These are phyloP conservation scores for Dugesia japonica DNA, from an alignment of 2,888 invertebrate genomes.

Conservation along the genomic window DNA sequence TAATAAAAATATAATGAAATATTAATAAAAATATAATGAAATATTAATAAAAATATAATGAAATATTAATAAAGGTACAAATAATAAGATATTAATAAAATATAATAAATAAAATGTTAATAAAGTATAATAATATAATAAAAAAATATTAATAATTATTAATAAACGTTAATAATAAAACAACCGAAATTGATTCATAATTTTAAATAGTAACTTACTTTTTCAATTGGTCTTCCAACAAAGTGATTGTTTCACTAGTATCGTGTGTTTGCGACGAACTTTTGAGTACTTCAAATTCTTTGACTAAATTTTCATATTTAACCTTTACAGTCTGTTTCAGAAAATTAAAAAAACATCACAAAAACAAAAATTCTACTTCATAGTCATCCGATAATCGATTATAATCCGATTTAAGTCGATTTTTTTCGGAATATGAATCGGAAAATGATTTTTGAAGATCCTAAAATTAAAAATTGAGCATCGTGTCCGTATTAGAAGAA, in stretches of 20 bases:
- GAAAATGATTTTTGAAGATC: constrained; percentile 8
- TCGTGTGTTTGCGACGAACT: neutral
- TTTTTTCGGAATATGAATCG: neutral
- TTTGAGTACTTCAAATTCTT: neutral
- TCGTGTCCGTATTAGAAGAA: too few relatives aligned
- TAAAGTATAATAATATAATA: too few relatives aligned
- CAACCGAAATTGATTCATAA: too few relatives aligned
- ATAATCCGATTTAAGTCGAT: neutral
- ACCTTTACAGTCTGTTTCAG: neutral
- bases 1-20: too few relatives aligned
- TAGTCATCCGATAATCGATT: neutral
- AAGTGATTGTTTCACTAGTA: neutral
- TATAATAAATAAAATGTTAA: too few relatives aligned
- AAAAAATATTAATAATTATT: too few relatives aligned
- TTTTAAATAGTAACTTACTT: neutral
- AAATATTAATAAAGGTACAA: too few relatives aligned
- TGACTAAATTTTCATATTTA: neutral
- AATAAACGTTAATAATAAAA: too few relatives aligned
- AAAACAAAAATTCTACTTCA: neutral
- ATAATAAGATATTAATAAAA: too few relatives aligned
- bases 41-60: too few relatives aligned
- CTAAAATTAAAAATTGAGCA: neutral
- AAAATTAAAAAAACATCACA: neutral
- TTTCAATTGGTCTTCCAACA: neutral
- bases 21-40: too few relatives aligned